Base-by-base conservation (phyloP, 1,140 invertebrate species). In the Zaprionus capensis region DNA sequence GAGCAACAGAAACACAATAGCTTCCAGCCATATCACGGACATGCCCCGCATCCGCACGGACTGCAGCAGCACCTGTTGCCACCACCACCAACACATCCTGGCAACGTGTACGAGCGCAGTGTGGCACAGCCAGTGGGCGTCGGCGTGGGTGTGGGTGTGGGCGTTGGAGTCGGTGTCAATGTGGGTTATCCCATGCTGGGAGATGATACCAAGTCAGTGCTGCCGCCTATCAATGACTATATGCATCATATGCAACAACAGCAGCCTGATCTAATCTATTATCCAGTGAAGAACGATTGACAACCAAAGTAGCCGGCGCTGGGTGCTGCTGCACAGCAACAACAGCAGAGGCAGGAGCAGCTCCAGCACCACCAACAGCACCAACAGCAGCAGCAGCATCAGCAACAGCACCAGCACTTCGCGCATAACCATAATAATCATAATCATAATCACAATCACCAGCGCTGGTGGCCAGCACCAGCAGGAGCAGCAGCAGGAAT, bases 221-320 rank as follows among this genome's bases (percentile, higher is more conserved):
- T 92, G 64, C 91, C 91, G 9, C 91, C 91, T 4, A 92, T 92
- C 46, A 91, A 86, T 72, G 91, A 92, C 61, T 90, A 90, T 28
- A 90, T 92, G 91, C 91, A 92, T 79, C 91, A 92, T 66, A 79
- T 90, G 80, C 91, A 91, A 26, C 91, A 88, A 26, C 91, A 92
- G 44, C 91, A 92, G 66, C 76, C 85, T 24, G 91, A 92, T 72
- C 58, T 91, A 58, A 82, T 92, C 61, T 92, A 92, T 58, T 92
- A 92, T 80, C 91, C 91, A 81, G 91, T 92, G 73, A 92, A 92
- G 62, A 92, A 92, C 67, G 91, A 92, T 84, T 92, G 91, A 92
- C 91, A 92, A 80, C 76, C 86, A 78, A 90, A 88, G 81, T 85
- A 81, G 88, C 63, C 76, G 73, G 36, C 78, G 59, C 57, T 71